phyloP scores from a whole-genome alignment of 2,797 vertebrate species.

The Amazona ochrocephala region DNA sequence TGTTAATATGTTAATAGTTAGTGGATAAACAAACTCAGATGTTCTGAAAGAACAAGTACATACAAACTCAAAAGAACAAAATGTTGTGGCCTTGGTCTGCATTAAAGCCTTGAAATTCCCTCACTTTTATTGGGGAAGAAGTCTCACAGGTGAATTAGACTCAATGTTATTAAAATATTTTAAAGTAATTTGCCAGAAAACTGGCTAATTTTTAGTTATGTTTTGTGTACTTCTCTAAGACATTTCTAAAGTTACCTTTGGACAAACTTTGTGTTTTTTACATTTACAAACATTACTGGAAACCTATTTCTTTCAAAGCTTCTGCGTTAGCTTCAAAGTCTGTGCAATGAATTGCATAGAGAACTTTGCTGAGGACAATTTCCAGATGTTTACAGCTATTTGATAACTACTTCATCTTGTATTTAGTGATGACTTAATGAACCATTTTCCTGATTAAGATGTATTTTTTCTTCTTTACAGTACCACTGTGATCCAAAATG shows the following conservation, averaged over 20 bases:
- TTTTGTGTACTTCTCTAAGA: background rate
- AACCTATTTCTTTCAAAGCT: background rate
- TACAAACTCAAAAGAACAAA: background rate
- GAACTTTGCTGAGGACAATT: background rate
- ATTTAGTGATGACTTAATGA: background rate
- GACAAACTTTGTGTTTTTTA: background rate
- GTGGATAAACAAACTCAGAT: background rate
- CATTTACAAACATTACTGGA: background rate
- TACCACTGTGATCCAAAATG: constrained; percentile 98
- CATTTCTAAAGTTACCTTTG: background rate
- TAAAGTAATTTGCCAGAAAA: background rate
- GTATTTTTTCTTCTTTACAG: constrained; percentile 74
- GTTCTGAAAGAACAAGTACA: background rate
- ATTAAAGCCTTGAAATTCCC: background rate
- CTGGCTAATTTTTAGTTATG: background rate
- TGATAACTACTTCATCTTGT: background rate
- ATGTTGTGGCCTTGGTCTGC: background rate
- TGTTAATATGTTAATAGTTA: background rate
- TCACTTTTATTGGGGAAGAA: background rate
- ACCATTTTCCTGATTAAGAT: background rate
- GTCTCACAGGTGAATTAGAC: background rate
- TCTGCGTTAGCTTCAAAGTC: background rate
- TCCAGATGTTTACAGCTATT: background rate
- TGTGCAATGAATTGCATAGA: background rate
- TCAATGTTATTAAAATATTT: background rate